phyloP scores from a whole-genome alignment of 2,888 invertebrate species.

The Ashinkailepas kermadecensis region DNA sequence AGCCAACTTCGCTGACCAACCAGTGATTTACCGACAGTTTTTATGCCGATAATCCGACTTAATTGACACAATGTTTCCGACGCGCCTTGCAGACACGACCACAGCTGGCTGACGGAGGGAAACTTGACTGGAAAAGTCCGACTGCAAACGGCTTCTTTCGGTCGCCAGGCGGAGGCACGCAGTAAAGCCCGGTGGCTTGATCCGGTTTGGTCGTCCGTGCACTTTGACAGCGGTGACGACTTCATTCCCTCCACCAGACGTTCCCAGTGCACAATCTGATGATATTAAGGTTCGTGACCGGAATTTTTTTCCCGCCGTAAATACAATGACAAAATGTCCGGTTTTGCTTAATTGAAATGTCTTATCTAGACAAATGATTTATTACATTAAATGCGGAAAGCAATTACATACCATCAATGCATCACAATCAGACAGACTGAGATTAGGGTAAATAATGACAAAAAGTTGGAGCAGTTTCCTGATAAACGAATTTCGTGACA shows the following conservation, averaged over 20 bases:
- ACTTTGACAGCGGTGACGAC: not conserved
- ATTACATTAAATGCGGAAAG: conserved; percentile 2
- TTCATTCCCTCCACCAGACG: not conserved
- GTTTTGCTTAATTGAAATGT: conserved; percentile 11
- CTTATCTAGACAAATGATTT: not conserved
- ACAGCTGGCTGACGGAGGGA: not conserved
- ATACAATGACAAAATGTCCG: conserved; percentile 21
- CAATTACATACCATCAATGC: conserved; percentile 4
- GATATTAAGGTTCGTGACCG: not conserved
- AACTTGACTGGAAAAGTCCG: not conserved
- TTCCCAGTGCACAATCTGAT: not conserved
- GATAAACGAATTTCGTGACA: too few relatives aligned
- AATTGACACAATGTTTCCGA: conserved; percentile 4
- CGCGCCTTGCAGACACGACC: not conserved
- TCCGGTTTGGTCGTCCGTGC: not conserved
- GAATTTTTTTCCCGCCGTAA: not conserved
- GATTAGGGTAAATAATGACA: conserved; percentile 7
- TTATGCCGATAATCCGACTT: not conserved
- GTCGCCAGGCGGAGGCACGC: not conserved
- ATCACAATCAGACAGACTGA: conserved; percentile 4
- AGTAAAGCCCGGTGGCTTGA: not conserved
- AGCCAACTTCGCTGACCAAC: not conserved
- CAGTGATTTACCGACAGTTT: not conserved
- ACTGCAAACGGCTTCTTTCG: not conserved
- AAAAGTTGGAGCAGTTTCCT: too few relatives aligned